Conservation (phyloP, 2,113 vertebrate species). For the Gasterosteus aculeatus region DNA sequence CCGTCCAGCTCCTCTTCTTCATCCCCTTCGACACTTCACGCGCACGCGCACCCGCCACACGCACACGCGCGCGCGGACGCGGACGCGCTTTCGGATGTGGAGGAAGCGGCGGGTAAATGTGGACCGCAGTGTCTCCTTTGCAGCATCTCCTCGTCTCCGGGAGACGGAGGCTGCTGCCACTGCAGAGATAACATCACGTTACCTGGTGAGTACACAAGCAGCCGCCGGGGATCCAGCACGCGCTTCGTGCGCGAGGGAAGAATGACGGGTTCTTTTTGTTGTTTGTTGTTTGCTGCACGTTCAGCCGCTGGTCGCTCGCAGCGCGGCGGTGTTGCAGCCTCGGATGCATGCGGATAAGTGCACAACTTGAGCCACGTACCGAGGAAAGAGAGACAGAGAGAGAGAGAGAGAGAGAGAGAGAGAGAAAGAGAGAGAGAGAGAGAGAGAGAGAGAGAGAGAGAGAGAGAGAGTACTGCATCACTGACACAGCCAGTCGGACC, state of each 20-base stretch:
- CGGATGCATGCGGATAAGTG: neutral
- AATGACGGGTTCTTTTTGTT: neutral
- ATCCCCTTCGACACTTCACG: neutral
- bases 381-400: neutral
- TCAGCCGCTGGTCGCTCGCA: neutral
- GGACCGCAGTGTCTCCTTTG: conserved; percentile 68
- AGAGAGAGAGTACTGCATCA: conserved; percentile 37
- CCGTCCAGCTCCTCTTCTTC: neutral
- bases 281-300: too few relatives aligned
- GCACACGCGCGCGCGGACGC: neutral
- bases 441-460: neutral
- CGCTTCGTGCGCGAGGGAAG: neutral
- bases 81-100: neutral
- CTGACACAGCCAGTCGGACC: conserved; percentile 33
- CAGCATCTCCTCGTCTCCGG: conserved; percentile 52
- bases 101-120: conserved; percentile 42
- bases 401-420: neutral
- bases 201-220: conserved; percentile 55
- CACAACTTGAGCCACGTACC: conserved; percentile 31
- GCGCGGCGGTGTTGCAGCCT: conserved; percentile 2
- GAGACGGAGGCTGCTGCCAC: conserved; percentile 27
- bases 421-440: neutral
- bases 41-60: neutral
- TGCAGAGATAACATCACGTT: neutral
- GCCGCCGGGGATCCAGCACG: neutral